Conservation (phyloP, 2,888 invertebrate genomes). For the Synanthedon myopaeformis region DNA sequence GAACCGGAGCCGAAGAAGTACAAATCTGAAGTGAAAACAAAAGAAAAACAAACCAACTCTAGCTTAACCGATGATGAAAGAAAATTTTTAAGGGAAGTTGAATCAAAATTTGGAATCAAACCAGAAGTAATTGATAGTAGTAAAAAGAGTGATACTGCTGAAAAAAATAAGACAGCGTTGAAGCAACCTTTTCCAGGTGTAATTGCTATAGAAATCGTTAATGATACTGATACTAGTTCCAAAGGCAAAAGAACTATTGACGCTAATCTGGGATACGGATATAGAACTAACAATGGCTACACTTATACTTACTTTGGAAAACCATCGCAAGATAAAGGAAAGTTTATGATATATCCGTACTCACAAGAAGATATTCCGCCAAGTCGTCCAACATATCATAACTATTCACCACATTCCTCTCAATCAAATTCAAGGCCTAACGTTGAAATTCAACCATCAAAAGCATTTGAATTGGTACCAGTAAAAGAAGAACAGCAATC, state of each 20-base stretch:
- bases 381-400: conserved; percentile 11
- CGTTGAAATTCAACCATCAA: conserved; percentile 71
- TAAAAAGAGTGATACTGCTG: conserved; percentile 17
- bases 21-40: conserved; percentile 33
- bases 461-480: conserved; percentile 61
- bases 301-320: conserved; percentile 64
- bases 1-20: conserved; percentile 61
- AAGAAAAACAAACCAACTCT: conserved; percentile 28
- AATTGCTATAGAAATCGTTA: conserved; percentile 73
- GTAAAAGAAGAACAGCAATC: conserved; percentile 36
- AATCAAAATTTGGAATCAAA: conserved; percentile 59
- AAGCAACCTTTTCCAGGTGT: conserved; percentile 59
- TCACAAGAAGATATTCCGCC: conserved; percentile 75
- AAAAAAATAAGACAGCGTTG: conserved; percentile 6
- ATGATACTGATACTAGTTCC: conserved; percentile 60
- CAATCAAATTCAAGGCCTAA: conserved; percentile 28
- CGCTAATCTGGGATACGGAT: conserved; percentile 78
- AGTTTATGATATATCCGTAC: conserved; percentile 77
- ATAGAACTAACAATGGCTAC: conserved; percentile 63
- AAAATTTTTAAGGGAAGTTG: conserved; percentile 57
- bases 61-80: conserved; percentile 53
- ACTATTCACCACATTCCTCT: conserved; percentile 18
- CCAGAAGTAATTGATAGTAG: conserved; percentile 30
- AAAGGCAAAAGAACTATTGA: conserved; percentile 80
- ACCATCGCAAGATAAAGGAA: conserved; percentile 54